Evolutionary conservation across 2,113 vertebrate species (phyloP), one percentile per base, ranked within the genome.

Genomic region (Pelodiscus sinensis): DNA sequence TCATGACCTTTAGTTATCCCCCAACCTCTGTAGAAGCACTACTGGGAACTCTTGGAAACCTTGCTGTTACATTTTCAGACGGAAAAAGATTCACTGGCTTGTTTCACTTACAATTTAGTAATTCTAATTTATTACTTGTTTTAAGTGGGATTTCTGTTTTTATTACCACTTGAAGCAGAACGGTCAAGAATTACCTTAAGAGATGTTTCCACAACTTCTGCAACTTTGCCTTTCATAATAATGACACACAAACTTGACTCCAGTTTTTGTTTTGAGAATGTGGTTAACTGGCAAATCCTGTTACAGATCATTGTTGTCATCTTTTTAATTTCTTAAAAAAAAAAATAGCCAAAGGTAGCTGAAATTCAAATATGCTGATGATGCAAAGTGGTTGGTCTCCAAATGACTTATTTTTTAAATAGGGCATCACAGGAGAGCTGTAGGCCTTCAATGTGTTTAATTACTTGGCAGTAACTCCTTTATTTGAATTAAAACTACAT

Each of bases 391-490:
- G 0, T 83, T 90, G 58, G 24, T 27, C 58, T 86, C 4, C 21
- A 58, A 80, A 38, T 21, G 81, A 13, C 58, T 79, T 88, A 54
- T 44, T 55, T 54, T 54, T 54, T 54, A 56, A 18, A 8, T 19
- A 25, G 4, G 57, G 24, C 38, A 27, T 77, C 38, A 14, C 12
- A 50, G 73, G 44, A 44, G 44, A 44, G 44, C 44, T 44, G 1
- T n/a, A 25, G 65, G 68, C 78, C 94, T 90, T 92, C 95, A 91
- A 44, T 92, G 81, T 90, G 90, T 92, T 95, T 95, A 93, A 96
- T 97, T 93, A 90, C 95, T 95, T 96, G 94, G 95, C 96, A 97
- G 80, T 83, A 89, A 94, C 91, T 88, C 86, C 94, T 93, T 90
- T 84, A 91, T 79, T 95, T 96, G 94, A 95, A 92, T 88, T 87